phyloP scores from a whole-genome alignment of 2,888 invertebrate species.

The Amiota mariae region DNA sequence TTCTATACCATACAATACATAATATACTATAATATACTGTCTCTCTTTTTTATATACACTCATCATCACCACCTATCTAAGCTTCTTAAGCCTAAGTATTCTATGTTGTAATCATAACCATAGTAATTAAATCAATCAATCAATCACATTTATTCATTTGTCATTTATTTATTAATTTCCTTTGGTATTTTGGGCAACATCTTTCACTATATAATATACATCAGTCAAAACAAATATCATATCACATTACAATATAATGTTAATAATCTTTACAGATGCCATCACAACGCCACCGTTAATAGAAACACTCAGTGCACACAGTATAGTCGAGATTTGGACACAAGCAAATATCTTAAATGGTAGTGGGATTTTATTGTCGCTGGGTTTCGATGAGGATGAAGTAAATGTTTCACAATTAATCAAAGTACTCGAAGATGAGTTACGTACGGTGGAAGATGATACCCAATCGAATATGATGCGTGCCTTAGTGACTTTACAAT shows the following conservation, averaged over 20 bases:
- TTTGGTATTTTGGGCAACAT: constrained; percentile 55
- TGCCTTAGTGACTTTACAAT: constrained; percentile 80
- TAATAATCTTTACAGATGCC: constrained; percentile 47
- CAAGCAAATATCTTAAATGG: constrained; percentile 80
- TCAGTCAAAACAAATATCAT: no score
- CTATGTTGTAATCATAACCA: no score
- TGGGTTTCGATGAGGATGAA: constrained; percentile 79
- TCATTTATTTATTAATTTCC: constrained; percentile 14
- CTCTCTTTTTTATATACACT: no score
- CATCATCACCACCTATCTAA: no score
- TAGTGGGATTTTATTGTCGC: constrained; percentile 78
- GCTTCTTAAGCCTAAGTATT: no score
- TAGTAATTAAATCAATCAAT: no score
- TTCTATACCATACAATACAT: no score
- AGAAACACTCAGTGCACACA: constrained; percentile 74
- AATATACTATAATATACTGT: no score
- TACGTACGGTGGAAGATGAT: constrained; percentile 74
- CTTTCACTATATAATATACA: not conserved
- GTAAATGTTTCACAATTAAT: constrained; percentile 79
- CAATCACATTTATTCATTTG: not conserved
- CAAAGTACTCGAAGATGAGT: constrained; percentile 81
- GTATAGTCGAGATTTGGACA: constrained; percentile 83
- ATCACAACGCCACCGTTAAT: constrained; percentile 65
- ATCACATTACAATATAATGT: no score
- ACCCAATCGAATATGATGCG: constrained; percentile 66